Evolutionary conservation across 2,888 invertebrate genomes (phyloP), one percentile per base, ranked within the genome.

Genomic region (Patella ulyssiponensis): DNA sequence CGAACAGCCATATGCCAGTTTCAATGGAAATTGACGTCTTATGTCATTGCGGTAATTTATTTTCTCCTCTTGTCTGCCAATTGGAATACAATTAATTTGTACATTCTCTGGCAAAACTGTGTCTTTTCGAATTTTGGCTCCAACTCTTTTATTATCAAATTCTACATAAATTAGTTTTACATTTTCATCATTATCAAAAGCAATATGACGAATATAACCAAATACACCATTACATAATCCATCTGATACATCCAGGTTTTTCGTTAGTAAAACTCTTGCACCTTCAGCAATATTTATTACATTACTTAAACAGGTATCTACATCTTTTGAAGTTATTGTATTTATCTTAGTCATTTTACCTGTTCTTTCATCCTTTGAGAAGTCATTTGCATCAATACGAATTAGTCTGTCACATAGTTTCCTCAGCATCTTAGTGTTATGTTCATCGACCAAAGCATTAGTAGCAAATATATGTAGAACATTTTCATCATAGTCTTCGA

Each of bases 391-490:
- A 51, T 74, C 64, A 70, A 80, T 73, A 14, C 58, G 23, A 51
- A 77, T 73, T 17, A 70, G 17, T 17, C 77, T 53, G 23, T 17
- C 14, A 20, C 73, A 71, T n/a, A 23, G 9, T 70, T 15, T 69
- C 23, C 56, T 20, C n/a, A 78, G 44, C 75, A 73, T 77, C 15
- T 58, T 70, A 5, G 54, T 27, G 58, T 80, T 80, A 69, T 75
- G 54, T 56, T 15, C 73, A 64, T 80, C 72, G 1, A 76, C 77
- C 23, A 79, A 76, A 5, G 70, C 74, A 75, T 80, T 80, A 23
- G 78, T 79, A 51, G 80, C 54, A 73, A 53, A 80, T 33, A 80
- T 33, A 72, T 80, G 78, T 15, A 80, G 52, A n/a, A 51, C 69
- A 44, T 44, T 44, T 56, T 77, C 71, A 53, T 74, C 71, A 71